Evolutionary conservation across 1,140 invertebrate species (phyloP), one percentile per base, ranked within the genome.

Genomic region (Scaptomyza pallida): DNA sequence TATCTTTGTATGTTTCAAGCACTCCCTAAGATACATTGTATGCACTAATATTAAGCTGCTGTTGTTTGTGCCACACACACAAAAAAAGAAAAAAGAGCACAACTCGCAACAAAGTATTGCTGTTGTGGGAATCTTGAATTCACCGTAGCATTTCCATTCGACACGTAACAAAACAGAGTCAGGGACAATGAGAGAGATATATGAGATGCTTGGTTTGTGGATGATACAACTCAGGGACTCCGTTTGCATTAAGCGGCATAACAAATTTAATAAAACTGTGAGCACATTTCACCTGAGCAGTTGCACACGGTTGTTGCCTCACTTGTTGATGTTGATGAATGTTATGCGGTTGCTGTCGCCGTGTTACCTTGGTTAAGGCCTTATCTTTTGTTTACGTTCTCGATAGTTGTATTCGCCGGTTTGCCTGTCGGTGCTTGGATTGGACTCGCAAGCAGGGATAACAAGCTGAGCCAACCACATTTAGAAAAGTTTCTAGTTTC

Each of bases 311-410:
- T 33, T 57, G 21, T 26, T 57, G 30, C 35, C 61, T 50, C 35
- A 64, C 77, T 75, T 80, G 73, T 81, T 73, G 64, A 72, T 83
- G 75, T 61, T 72, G 82, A 88, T 86, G 74, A 74, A 86, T 88
- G 64, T 50, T 56, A 26, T 65, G 80, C 26, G 80, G 76, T 17
- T 56, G 40, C 26, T 17, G 16, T 47, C 21, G 12, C 41, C n/a
- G n/a, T 21, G 19, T 55, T 41, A 16, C 6, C 33, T 52, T 37
- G 40, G 26, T 8, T 23, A n/a, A 12, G 5, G 1, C 9, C 19
- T 13, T 21, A 30, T 17, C 23, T 15, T 3, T 45, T 55, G 21
- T 17, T 43, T 13, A 35, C 8, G 6, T 43, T 13, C 37, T 44
- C n/a, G 33, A n/a, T 37, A 4, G 33, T 5, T 35, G 5, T 26